Percentiles rank a stretch among this genome's conserved stretches.
phyloP scores from a whole-genome alignment of 2,888 invertebrate genomes.

The Acleris laterana region DNA sequence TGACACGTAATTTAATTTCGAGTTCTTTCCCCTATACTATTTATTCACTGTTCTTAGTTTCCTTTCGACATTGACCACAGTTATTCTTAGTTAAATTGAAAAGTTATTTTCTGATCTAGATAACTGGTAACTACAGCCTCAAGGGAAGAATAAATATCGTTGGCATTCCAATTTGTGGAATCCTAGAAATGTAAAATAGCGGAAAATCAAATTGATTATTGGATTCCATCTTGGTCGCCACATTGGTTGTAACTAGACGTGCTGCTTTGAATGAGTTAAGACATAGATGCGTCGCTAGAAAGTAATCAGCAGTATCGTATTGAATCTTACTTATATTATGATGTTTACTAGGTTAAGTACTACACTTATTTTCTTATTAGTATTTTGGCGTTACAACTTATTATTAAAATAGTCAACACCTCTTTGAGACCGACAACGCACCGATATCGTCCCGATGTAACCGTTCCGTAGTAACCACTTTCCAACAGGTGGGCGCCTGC shows the following conservation, averaged over 20 bases:
- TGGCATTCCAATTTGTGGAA: constrained; percentile 22
- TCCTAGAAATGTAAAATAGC: constrained; percentile 18
- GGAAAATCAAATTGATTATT: constrained; percentile 29
- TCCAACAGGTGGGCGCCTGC: too few relatives aligned
- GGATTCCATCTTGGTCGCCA: constrained; percentile 35
- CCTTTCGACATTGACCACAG: too few relatives aligned
- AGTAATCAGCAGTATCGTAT: too few relatives aligned
- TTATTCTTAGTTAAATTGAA: too few relatives aligned
- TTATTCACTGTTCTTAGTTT: background rate
- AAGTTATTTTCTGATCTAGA: background rate
- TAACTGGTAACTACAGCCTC: constrained; percentile 4
- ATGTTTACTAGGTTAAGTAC: too few relatives aligned
- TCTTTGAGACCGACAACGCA: too few relatives aligned
- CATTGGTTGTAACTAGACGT: constrained; percentile 34
- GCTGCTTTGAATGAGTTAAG: constrained; percentile 4
- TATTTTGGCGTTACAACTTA: too few relatives aligned
- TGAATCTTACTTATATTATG: too few relatives aligned
- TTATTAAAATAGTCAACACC: too few relatives aligned
- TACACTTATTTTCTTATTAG: too few relatives aligned
- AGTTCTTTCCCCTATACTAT: background rate
- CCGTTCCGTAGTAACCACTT: too few relatives aligned
- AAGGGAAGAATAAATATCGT: constrained; percentile 15
- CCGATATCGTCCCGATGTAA: too few relatives aligned
- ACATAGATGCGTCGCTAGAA: constrained; percentile 14
- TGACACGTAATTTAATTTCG: background rate